Percentiles rank a stretch among this genome's conserved stretches.
These are phyloP conservation scores for Choloepus didactylus DNA, from an alignment of 2,797 vertebrate genomes.

Conservation along the genomic window DNA sequence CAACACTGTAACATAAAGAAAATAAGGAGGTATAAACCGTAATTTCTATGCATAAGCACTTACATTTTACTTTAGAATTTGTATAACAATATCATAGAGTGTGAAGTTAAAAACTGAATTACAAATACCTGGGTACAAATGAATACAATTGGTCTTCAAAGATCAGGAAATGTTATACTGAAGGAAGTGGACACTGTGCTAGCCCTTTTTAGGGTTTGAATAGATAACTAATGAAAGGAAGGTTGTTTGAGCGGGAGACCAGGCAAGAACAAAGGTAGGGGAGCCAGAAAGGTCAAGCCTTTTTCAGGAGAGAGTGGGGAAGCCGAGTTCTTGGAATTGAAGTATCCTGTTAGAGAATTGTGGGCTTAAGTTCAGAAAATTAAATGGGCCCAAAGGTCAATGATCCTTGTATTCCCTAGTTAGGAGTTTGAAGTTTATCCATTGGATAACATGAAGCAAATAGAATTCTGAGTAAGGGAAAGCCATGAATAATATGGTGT, in stretches of 20 bases:
- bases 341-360: not conserved
- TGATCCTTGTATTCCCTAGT: not conserved
- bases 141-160: constrained; percentile 21
- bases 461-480: not conserved
- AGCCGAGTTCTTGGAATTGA: not conserved
- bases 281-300: not conserved
- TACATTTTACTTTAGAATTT: constrained; percentile 44
- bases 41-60: not conserved
- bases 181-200: not conserved
- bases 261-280: not conserved
- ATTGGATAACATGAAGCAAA: not conserved
- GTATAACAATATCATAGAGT: not conserved
- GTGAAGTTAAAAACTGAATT: constrained; percentile 11
- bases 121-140: not conserved
- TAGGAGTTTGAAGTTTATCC: constrained; percentile 24
- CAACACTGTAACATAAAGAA: not conserved
- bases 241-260: not conserved
- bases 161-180: not conserved
- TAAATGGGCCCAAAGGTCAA: not conserved
- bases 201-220: not conserved
- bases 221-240: not conserved
- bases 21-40: not conserved
- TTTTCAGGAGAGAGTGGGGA: not conserved
- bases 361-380: not conserved
- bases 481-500: not conserved